phyloP scores from a whole-genome alignment of 2,888 invertebrate species.

The Drosophila paranaensis region DNA sequence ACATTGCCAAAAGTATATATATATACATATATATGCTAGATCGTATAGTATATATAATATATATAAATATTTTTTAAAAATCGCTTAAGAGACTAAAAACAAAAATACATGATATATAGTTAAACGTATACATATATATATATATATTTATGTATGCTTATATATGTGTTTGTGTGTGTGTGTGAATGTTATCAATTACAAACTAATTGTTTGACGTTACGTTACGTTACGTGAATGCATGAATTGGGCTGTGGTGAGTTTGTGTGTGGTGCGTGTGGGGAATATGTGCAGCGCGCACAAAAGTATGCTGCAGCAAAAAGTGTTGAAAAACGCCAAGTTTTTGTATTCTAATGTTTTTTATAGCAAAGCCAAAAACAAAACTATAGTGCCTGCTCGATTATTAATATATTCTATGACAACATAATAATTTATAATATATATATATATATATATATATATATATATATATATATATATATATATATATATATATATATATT shows the following conservation, averaged over 20 bases:
- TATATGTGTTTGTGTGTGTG: not conserved
- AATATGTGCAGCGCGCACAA: constrained; percentile 22
- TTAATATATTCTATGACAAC: constrained; percentile 44
- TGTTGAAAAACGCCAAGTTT: constrained; percentile 1
- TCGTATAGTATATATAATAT: constrained; percentile 40
- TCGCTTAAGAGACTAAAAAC: constrained; percentile 43
- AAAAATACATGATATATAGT: constrained; percentile 26
- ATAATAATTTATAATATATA: constrained; percentile 20
- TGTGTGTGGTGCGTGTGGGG: constrained; percentile 15
- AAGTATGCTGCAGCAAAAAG: constrained; percentile 37
- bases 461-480: constrained; percentile 4
- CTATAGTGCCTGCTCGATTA: constrained; percentile 18
- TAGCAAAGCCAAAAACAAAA: too few relatives aligned
- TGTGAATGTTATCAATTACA: constrained; percentile 21
- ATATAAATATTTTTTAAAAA: constrained; percentile 53
- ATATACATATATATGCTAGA: constrained; percentile 24
- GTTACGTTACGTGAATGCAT: constrained; percentile 22
- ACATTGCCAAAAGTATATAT: constrained; percentile 57
- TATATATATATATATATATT: constrained; percentile 9
- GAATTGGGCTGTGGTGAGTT: constrained; percentile 22
- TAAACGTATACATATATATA: constrained; percentile 16
- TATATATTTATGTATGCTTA: not conserved
- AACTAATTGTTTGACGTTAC: constrained; percentile 22
- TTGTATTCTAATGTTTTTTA: constrained; percentile 15
- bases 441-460: constrained; percentile 11